Percentiles rank a stretch among this genome's conserved stretches.
Conservation (phyloP, 2,888 invertebrate genomes). For the Agonopterix alstromeriana region DNA sequence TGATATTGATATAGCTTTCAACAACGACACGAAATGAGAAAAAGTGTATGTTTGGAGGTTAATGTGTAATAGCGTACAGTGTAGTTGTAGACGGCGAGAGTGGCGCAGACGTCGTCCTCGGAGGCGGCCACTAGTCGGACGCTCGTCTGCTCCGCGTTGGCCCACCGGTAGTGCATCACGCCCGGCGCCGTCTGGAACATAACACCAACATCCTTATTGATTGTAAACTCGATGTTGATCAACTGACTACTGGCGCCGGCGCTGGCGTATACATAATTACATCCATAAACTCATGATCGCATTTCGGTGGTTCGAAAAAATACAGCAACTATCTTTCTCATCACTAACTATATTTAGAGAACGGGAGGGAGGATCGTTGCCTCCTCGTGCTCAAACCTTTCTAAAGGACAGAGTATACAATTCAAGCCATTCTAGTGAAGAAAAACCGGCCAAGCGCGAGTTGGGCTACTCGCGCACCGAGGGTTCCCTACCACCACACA, state of each 20-base stretch:
- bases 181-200: slow-evolving; percentile 39
- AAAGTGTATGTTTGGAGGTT: background rate
- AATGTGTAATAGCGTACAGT: slow-evolving; percentile 34
- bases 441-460: too few species aligned
- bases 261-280: background rate
- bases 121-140: slow-evolving; percentile 50
- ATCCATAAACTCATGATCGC: background rate
- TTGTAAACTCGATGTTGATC: background rate
- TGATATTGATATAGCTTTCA: too few species aligned
- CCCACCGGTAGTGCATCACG: slow-evolving; percentile 42
- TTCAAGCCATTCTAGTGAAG: too few species aligned
- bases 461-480: too few species aligned
- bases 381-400: too few species aligned
- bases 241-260: background rate
- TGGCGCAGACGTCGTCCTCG: slow-evolving; percentile 49
- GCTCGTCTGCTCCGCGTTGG: slow-evolving; percentile 26
- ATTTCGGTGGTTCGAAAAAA: too few species aligned
- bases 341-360: too few species aligned
- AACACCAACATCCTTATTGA: background rate
- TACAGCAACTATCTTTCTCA: too few species aligned
- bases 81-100: slow-evolving; percentile 50
- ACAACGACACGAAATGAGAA: too few species aligned
- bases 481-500: too few species aligned
- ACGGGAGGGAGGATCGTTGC: too few species aligned
- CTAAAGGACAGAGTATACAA: too few species aligned